Conservation (phyloP, 2,888 invertebrate genomes). For the Catocala sponsa region DNA sequence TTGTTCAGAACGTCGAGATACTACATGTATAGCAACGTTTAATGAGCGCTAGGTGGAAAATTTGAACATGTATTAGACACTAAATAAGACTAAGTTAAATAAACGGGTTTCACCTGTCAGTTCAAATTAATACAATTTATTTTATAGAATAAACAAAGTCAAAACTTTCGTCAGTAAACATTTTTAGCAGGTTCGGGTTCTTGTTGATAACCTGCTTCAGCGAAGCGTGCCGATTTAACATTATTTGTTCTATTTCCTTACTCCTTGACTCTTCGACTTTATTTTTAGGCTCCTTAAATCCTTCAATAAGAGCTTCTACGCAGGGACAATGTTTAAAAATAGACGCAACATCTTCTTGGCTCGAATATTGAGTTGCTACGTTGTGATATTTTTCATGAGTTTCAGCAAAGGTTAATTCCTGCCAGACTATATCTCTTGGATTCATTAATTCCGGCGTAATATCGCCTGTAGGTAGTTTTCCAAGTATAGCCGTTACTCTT, state of each 20-base stretch:
- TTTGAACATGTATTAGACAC: no score
- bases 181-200: conserved; percentile 72
- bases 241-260: conserved; percentile 52
- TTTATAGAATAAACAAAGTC: conserved; percentile 57
- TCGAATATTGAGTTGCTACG: conserved; percentile 76
- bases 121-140: conserved; percentile 32
- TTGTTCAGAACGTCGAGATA: conserved; percentile 15
- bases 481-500: conserved; percentile 67
- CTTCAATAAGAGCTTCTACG: conserved; percentile 33
- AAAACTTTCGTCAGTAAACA: conserved; percentile 77
- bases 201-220: conserved; percentile 62
- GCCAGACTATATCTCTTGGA: conserved; percentile 58
- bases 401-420: conserved; percentile 67
- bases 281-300: conserved; percentile 36
- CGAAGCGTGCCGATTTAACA: conserved; percentile 65
- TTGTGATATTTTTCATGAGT: conserved; percentile 67
- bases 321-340: conserved; percentile 63
- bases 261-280: conserved; percentile 40
- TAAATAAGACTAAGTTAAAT: no score
- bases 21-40: not conserved
- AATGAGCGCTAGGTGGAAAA: not conserved
- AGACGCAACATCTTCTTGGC: conserved; percentile 65
- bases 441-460: conserved; percentile 55
- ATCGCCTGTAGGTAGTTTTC: conserved; percentile 36
- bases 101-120: no score